Evolutionary conservation across 2,113 vertebrate genomes (phyloP).

Genomic region (Centropristis striata): DNA sequence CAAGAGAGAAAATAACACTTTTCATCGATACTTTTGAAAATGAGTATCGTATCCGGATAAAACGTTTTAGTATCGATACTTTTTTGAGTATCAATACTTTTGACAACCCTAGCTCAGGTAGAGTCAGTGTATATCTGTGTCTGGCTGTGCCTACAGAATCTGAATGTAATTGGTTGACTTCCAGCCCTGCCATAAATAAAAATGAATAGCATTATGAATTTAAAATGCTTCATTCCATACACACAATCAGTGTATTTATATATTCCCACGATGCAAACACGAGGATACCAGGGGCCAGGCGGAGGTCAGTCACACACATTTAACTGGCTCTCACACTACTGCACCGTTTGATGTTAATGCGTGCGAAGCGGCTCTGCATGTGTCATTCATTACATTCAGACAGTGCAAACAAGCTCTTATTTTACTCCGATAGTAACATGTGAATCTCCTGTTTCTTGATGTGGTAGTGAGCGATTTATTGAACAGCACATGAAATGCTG

Average conservation of each 20-base stretch:
- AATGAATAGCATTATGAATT: neutral
- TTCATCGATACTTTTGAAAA: too few relatives aligned
- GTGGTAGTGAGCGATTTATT: neutral
- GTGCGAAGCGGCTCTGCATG: neutral
- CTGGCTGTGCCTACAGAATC: neutral
- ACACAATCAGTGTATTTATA: neutral
- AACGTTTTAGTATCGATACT: too few relatives aligned
- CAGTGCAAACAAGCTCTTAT: neutral
- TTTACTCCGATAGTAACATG: neutral
- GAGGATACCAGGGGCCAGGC: neutral
- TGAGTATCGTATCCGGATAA: too few relatives aligned
- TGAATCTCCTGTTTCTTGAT: neutral
- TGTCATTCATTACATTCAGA: conserved; percentile 3
- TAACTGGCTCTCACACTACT: neutral
- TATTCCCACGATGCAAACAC: conserved; percentile 8
- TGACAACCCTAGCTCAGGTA: too few relatives aligned
- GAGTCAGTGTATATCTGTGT: neutral
- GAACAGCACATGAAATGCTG: neutral
- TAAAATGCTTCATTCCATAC: neutral
- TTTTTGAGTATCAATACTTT: too few relatives aligned
- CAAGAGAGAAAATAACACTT: too few relatives aligned
- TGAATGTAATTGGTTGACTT: neutral
- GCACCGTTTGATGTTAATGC: too few relatives aligned
- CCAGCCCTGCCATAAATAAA: neutral
- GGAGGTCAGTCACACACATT: neutral